These are phyloP conservation scores for Phalacrocorax aristotelis DNA, from an alignment of 2,113 vertebrate species.

Conservation along the genomic window DNA sequence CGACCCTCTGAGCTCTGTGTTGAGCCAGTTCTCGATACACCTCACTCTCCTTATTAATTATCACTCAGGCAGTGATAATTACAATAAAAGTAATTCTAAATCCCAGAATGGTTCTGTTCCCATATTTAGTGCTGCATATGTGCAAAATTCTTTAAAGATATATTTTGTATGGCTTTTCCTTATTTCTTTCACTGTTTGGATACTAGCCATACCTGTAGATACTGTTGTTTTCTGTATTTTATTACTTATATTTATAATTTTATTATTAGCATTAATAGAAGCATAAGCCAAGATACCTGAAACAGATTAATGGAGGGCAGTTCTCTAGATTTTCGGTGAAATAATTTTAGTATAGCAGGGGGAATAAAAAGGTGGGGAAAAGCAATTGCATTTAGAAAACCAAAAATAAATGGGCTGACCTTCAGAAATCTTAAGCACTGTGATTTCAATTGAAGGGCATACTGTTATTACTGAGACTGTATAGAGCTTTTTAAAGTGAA, in stretches of 20 bases:
- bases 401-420: constrained; percentile 8
- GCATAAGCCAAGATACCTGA: neutral
- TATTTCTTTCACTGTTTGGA: neutral
- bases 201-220: neutral
- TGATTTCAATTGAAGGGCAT: neutral
- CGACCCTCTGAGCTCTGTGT: too few relatives aligned
- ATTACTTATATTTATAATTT: neutral
- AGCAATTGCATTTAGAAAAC: neutral
- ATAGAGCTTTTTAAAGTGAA: neutral
- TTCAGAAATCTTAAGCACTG: neutral
- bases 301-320: neutral
- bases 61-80: neutral
- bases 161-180: neutral
- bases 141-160: neutral
- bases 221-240: neutral
- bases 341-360: neutral
- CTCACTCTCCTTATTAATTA: too few relatives aligned
- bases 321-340: neutral
- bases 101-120: neutral
- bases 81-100: neutral
- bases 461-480: neutral
- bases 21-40: too few relatives aligned
- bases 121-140: neutral
- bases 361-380: neutral
- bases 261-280: neutral